Base-by-base conservation (phyloP, 2,797 vertebrate species). In the Siniperca scherzeri region DNA sequence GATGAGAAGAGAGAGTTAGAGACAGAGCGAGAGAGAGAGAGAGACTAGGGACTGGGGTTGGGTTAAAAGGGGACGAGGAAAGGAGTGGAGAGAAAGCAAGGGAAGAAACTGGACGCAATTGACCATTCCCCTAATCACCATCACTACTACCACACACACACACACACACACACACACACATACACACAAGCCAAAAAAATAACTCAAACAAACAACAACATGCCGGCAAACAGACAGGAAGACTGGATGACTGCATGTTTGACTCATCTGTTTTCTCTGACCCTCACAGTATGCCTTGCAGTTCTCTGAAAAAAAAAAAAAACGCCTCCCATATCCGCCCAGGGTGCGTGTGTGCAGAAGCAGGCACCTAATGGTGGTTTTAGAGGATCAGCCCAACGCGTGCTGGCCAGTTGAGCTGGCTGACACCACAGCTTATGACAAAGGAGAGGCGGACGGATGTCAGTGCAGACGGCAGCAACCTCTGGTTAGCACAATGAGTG, bases 191-290 rank as follows among this genome's bases (percentile, higher is more conserved):
- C 13, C 42, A 70, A 48, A 71, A 69, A 74, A 89, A 66, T 14
- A 48, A 48, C 42, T 53, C 53, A 40, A 77, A 90, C 80, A 90
- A 87, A 92, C 89, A 89, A 81, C 73, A 72, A 67, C 82, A 81
- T 84, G 76, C 67, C 53, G 14, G 74, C 74, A 88, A 88, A 93
- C 77, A 87, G 88, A 90, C 93, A 92, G 88, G 91, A 93, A 92
- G 91, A 85, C 76, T 70, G 59, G 69, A 91, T 96, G 94, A 96
- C 92, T 91, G 62, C 92, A 88, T 85, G 81, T 80, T 91, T 96
- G 95, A 96, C 94, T 96, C 96, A 96, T 93, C 87, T 95, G 94
- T 95, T 94, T 95, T 94, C 88, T 94, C 86, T 91, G 84, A 91
- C 91, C 77, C 88, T 90, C 79, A 88, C 87, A 90, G 74, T 86